Conservation (phyloP, 2,113 vertebrate genomes). For the Thoracochromis brauschi region DNA sequence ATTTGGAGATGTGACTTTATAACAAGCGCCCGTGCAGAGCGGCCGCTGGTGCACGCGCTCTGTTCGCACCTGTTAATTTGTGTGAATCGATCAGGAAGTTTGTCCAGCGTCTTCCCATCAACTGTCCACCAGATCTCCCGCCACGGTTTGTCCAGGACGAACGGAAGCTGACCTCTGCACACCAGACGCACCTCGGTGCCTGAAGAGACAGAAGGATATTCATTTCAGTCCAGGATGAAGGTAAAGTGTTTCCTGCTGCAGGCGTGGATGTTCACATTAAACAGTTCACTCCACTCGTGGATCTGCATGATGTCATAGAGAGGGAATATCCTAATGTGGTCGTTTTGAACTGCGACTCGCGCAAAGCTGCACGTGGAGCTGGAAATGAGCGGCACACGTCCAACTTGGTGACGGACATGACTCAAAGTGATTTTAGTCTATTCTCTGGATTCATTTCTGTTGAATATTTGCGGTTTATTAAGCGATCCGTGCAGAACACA, state of each 20-base stretch:
- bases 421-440: not conserved
- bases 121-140: constrained; percentile 86
- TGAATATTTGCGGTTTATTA: not conserved
- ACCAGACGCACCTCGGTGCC: constrained; percentile 32
- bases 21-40: not conserved
- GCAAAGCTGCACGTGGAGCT: not conserved
- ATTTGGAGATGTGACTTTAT: not conserved
- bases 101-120: constrained; percentile 76
- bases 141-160: constrained; percentile 36
- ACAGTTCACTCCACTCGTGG: not conserved
- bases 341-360: not conserved
- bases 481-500: not conserved
- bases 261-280: not conserved
- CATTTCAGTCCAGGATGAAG: rapidly evolving
- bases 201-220: not conserved
- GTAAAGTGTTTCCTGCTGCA: not conserved
- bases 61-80: constrained; percentile 9
- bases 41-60: not conserved
- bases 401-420: not conserved
- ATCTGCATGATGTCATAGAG: not conserved
- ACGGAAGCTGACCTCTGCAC: constrained; percentile 74
- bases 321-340: not conserved
- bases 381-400: not conserved
- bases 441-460: not conserved
- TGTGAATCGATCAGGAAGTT: constrained; percentile 61